Percentiles rank a stretch among this genome's conserved stretches.
Conservation (phyloP, 2,113 vertebrate genomes). For the Vidua chalybeata region DNA sequence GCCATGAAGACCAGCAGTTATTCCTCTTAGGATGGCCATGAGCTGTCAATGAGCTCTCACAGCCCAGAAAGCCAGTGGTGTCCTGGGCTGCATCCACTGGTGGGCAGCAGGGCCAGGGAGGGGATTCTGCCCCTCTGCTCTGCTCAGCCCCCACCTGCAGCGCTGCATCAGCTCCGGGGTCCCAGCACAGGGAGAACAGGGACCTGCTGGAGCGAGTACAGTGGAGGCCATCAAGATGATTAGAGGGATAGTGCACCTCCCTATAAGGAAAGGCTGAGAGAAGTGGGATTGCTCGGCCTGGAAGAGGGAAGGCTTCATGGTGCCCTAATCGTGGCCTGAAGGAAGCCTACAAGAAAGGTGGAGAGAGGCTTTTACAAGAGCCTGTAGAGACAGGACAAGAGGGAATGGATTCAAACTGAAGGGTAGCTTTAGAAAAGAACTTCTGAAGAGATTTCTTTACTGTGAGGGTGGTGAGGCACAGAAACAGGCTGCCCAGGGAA, state of each 20-base stretch:
- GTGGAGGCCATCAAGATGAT: background rate
- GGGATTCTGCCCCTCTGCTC: background rate
- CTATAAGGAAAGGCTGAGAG: background rate
- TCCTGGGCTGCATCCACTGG: background rate
- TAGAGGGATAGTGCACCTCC: too few species aligned
- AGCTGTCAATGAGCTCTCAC: background rate
- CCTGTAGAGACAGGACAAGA: too few species aligned
- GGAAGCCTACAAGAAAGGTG: background rate
- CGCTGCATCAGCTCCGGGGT: background rate
- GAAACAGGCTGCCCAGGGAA: background rate
- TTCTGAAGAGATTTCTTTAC: background rate
- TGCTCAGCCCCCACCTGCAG: background rate
- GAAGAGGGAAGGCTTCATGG: background rate
- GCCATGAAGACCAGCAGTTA: background rate
- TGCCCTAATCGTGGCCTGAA: background rate
- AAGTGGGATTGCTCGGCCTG: background rate
- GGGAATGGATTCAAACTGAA: background rate
- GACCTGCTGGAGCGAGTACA: too few species aligned
- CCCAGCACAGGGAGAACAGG: too few species aligned
- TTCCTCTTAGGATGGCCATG: background rate
- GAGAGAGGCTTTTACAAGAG: background rate
- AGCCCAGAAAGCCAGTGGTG: fast-evolving
- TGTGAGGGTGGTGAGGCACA: background rate
- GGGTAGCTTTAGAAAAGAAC: background rate
- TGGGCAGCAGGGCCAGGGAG: background rate